Percentiles rank a stretch among this genome's conserved stretches.
Conservation (phyloP, 2,113 vertebrate genomes). For the Neopipo cinnamomea region DNA sequence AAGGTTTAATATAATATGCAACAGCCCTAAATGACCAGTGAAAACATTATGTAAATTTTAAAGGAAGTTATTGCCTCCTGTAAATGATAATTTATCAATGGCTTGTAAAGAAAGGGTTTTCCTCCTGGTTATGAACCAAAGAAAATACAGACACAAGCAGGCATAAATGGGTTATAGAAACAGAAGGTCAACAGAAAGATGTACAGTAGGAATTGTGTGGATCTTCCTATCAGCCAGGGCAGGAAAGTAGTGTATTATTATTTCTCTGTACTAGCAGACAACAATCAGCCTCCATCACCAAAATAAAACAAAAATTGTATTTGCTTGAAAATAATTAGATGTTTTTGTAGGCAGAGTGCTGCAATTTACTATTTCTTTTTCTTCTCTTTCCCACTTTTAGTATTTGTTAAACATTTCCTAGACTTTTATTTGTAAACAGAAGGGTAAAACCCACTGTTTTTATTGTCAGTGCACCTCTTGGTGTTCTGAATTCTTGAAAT, state of each 20-base stretch:
- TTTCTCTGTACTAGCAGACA: neutral
- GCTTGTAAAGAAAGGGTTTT: constrained; percentile 54
- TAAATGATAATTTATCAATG: constrained; percentile 45
- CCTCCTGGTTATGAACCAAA: constrained; percentile 3
- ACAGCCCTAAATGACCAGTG: constrained; percentile 47
- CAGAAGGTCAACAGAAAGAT: neutral
- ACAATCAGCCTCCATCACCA: neutral
- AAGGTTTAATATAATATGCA: constrained; percentile 47
- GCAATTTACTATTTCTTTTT: neutral
- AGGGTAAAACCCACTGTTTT: neutral
- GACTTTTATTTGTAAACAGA: neutral
- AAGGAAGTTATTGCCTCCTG: constrained; percentile 33
- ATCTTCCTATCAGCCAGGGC: neutral
- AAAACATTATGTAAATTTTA: constrained; percentile 60
- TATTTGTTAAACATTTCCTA: neutral
- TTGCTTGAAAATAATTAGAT: neutral
- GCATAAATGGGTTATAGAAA: neutral
- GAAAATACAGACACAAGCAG: neutral
- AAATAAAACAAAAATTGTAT: neutral
- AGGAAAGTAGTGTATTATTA: neutral
- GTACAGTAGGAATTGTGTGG: neutral
- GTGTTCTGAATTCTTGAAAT: neutral
- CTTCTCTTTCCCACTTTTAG: neutral
- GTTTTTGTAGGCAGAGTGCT: neutral
- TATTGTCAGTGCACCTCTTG: neutral